Percentiles rank a stretch among this genome's conserved stretches.
phyloP scores from a whole-genome alignment of 2,888 invertebrate genomes.

The Oscheius sp. region DNA sequence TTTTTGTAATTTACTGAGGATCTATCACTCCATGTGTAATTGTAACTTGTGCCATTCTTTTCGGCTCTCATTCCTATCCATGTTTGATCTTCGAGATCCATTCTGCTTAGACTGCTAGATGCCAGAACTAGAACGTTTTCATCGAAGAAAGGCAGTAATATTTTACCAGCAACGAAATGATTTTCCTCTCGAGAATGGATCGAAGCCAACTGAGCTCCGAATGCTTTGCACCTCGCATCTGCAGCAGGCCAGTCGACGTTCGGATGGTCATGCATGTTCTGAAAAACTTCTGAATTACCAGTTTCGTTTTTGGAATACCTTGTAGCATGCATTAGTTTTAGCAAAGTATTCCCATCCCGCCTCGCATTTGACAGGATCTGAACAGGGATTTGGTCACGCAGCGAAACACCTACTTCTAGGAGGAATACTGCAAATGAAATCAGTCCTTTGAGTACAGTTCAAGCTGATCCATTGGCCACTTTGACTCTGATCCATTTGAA shows the following conservation, averaged over 20 bases:
- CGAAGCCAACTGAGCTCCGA: slow-evolving; percentile 18
- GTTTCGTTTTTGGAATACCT: slow-evolving; percentile 4
- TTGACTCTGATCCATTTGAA: slow-evolving; percentile 16
- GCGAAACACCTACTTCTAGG: slow-evolving; percentile 4
- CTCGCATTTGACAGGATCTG: slow-evolving; percentile 1
- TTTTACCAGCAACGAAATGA: slow-evolving; percentile 5
- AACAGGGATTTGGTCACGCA: neutral
- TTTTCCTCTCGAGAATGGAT: slow-evolving; percentile 15
- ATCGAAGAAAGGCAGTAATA: neutral
- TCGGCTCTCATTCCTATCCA: slow-evolving; percentile 8
- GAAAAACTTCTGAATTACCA: neutral
- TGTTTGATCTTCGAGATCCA: slow-evolving; percentile 17
- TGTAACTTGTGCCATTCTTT: neutral
- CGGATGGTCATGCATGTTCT: slow-evolving; percentile 4
- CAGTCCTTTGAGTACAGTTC: slow-evolving; percentile 19
- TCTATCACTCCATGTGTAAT: slow-evolving; percentile 8
- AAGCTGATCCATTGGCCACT: neutral
- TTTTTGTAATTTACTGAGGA: slow-evolving; percentile 4
- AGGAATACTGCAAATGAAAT: slow-evolving; percentile 12
- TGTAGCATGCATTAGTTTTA: slow-evolving; percentile 18
- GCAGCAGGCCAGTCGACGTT: neutral
- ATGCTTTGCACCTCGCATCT: neutral
- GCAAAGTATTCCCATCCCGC: slow-evolving; percentile 8
- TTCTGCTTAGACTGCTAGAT: slow-evolving; percentile 5
- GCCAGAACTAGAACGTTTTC: neutral